Percentiles rank a stretch among this genome's conserved stretches.
Evolutionary conservation across 2,113 vertebrate species (phyloP).

Genomic region (Myrmecophaga tridactyla): DNA sequence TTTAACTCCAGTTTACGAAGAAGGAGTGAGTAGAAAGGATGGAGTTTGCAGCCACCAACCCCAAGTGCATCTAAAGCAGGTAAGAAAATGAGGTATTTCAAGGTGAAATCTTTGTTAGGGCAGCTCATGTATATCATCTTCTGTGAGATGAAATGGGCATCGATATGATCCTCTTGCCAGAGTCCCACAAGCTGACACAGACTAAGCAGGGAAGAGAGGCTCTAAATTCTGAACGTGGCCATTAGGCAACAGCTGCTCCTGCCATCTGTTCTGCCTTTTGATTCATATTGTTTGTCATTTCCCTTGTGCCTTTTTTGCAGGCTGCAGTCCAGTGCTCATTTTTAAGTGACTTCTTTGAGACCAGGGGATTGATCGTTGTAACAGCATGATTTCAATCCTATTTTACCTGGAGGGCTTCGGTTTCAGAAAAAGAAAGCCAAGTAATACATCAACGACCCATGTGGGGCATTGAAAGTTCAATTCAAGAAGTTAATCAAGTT

Average conservation of each 20-base stretch:
- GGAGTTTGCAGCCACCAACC: neutral
- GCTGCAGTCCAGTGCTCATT: constrained; percentile 67
- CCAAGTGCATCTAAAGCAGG: neutral
- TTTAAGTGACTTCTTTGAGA: constrained; percentile 75
- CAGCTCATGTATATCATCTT: neutral
- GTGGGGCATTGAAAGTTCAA: constrained; percentile 9
- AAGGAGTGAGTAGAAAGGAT: neutral
- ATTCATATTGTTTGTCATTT: constrained; percentile 84
- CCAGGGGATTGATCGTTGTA: constrained; percentile 74
- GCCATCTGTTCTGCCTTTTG: constrained; percentile 82
- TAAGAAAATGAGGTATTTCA: constrained; percentile 16
- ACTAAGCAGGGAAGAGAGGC: constrained; percentile 56
- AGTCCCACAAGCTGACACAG: constrained; percentile 53
- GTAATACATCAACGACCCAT: constrained; percentile 68
- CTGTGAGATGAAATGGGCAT: neutral
- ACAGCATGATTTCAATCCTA: constrained; percentile 76
- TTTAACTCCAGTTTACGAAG: neutral
- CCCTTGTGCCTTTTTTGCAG: constrained; percentile 67
- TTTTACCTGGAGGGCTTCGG: constrained; percentile 72
- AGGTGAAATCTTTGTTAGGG: constrained; percentile 29
- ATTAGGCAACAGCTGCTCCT: constrained; percentile 79
- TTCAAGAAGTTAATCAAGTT: constrained; percentile 70
- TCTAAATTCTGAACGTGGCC: constrained; percentile 64
- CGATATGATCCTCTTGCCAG: constrained; percentile 13
- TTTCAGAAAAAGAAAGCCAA: constrained; percentile 76